phyloP scores from a whole-genome alignment of 2,113 vertebrate genomes.

The Antigone vipio region DNA sequence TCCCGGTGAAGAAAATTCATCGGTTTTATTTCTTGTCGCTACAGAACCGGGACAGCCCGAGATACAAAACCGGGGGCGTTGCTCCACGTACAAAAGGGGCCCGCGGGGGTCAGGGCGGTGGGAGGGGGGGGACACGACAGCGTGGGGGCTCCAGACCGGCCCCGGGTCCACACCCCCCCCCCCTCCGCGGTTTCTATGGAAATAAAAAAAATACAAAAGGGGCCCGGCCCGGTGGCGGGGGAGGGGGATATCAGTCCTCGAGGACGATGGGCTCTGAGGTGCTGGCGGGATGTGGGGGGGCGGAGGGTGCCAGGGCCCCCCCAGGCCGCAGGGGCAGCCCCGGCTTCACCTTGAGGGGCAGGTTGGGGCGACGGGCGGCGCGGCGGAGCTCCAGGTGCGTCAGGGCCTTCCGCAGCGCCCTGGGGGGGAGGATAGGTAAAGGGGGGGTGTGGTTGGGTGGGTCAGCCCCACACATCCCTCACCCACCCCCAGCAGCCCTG shows the following conservation, averaged over 20 bases:
- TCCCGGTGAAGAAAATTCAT: background rate
- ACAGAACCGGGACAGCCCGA: constrained; percentile 71
- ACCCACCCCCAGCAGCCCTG: no score
- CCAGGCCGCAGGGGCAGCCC: constrained; percentile 51
- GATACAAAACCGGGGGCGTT: constrained; percentile 62
- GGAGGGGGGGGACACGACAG: no score
- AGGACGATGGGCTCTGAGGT: constrained; percentile 92
- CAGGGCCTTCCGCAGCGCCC: constrained; percentile 84
- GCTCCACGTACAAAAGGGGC: background rate
- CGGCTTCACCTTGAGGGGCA: constrained; percentile 85
- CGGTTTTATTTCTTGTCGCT: constrained; percentile 29
- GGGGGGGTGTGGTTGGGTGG: no score
- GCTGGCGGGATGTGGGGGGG: constrained; percentile 83
- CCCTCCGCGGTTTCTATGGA: background rate
- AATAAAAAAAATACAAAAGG: background rate
- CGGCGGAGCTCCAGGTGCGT: constrained; percentile 91
- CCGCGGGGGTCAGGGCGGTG: no score
- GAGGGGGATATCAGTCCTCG: constrained; percentile 80
- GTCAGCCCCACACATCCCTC: no score
- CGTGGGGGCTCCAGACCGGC: no score
- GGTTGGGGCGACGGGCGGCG: constrained; percentile 86
- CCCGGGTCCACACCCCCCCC: no score
- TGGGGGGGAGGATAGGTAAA: no score
- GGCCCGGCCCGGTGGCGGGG: no score
- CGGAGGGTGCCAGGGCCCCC: constrained; percentile 53